Evolutionary conservation across 2,113 vertebrate species (phyloP).

Genomic region (Hypocryptadius cinnamomeus): DNA sequence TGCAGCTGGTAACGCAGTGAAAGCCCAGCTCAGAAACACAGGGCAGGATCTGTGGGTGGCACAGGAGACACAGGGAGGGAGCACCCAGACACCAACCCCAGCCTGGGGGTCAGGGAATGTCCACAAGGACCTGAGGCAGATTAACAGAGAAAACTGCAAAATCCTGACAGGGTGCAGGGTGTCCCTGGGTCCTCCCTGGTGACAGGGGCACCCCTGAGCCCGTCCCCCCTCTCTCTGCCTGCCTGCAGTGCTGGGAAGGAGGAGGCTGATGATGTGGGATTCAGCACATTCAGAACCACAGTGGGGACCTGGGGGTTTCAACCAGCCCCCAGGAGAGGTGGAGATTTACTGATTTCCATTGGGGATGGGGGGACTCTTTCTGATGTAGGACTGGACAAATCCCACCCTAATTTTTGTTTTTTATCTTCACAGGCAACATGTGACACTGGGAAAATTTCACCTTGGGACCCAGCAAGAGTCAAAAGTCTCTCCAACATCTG

Average conservation of each 20-base stretch:
- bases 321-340: background rate
- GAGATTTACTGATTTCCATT: background rate
- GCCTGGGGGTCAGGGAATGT: background rate
- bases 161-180: background rate
- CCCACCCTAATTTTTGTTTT: background rate
- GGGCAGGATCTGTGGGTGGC: background rate
- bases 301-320: background rate
- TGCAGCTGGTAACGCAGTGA: background rate
- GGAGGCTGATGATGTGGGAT: fast-evolving
- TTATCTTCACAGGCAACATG: background rate
- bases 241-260: background rate
- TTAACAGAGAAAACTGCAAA: background rate
- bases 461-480: background rate
- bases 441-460: background rate
- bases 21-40: background rate
- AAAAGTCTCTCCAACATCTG: background rate
- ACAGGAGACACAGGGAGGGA: background rate
- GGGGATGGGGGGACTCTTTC: background rate
- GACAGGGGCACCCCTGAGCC: background rate
- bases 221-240: background rate
- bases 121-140: background rate
- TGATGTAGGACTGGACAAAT: background rate
- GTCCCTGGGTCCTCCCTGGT: background rate
- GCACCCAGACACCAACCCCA: background rate
- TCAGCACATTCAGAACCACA: background rate